Conservation (phyloP, 2,888 invertebrate species). For the Drosophila buzzatii region DNA sequence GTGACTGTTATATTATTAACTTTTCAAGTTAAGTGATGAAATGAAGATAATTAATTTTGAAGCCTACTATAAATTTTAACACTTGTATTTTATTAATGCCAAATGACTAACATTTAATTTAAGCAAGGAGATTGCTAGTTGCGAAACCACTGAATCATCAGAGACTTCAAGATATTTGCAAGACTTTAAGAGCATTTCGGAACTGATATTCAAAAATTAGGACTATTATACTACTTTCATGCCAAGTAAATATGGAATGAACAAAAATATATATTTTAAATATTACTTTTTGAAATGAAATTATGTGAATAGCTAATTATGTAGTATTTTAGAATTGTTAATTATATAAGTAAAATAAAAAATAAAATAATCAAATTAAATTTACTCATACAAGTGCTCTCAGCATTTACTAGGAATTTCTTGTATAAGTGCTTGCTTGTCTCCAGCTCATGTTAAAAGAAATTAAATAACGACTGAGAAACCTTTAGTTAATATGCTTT, state of each 20-base stretch:
- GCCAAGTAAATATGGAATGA: background rate
- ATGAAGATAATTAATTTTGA: background rate
- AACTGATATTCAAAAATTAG: background rate
- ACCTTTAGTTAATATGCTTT: background rate
- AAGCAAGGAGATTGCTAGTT: background rate
- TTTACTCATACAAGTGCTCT: background rate
- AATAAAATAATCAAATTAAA: background rate
- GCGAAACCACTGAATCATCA: background rate
- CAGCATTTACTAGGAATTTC: too few relatives aligned
- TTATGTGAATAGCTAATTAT: background rate
- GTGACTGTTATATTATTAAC: background rate
- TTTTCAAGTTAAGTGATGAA: background rate
- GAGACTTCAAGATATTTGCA: background rate
- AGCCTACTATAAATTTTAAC: background rate
- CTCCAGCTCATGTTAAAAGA: background rate
- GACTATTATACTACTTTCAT: background rate
- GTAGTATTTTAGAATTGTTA: background rate
- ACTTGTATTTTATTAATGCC: background rate
- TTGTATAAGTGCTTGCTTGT: background rate
- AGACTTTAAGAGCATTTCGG: background rate
- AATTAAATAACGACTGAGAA: background rate
- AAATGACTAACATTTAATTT: background rate
- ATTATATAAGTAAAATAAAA: background rate
- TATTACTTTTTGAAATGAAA: background rate
- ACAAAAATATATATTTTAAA: background rate